Evolutionary conservation across 2,888 invertebrate species (phyloP).

Genomic region (Corbicula japonica): DNA sequence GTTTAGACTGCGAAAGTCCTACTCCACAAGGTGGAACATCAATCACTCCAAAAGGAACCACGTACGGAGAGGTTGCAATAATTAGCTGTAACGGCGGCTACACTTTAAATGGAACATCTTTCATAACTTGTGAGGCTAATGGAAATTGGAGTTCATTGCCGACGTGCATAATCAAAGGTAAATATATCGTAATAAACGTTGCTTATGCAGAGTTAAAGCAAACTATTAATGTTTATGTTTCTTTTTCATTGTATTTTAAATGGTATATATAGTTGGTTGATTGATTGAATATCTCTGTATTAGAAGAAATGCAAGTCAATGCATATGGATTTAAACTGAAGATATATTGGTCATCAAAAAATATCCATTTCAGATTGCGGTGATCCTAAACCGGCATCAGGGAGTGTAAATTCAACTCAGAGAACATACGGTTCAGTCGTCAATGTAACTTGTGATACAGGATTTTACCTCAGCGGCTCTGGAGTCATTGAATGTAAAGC

Average conservation of each 20-base stretch:
- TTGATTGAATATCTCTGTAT: background rate
- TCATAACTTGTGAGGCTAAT: conserved; percentile 9
- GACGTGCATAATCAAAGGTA: no score
- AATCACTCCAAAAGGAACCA: background rate
- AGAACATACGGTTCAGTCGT: background rate
- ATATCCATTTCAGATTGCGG: conserved; percentile 13
- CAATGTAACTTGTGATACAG: background rate
- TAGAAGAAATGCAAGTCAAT: no score
- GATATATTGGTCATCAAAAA: no score
- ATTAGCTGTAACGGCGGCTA: background rate
- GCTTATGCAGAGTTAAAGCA: no score
- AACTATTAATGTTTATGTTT: no score
- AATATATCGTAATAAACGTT: no score
- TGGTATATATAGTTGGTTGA: background rate
- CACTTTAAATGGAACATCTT: background rate
- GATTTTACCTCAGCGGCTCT: background rate
- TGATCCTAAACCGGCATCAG: background rate
- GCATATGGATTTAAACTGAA: no score
- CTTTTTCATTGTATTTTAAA: background rate
- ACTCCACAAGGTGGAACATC: background rate
- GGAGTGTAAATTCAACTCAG: background rate
- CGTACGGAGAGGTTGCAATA: background rate
- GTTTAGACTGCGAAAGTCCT: conserved; percentile 1
- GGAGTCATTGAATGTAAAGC: background rate
- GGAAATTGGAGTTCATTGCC: conserved; percentile 5